Evolutionary conservation across 2,888 invertebrate genomes (phyloP), one percentile per base, ranked within the genome.

Genomic region (Pollenia labialis): DNA sequence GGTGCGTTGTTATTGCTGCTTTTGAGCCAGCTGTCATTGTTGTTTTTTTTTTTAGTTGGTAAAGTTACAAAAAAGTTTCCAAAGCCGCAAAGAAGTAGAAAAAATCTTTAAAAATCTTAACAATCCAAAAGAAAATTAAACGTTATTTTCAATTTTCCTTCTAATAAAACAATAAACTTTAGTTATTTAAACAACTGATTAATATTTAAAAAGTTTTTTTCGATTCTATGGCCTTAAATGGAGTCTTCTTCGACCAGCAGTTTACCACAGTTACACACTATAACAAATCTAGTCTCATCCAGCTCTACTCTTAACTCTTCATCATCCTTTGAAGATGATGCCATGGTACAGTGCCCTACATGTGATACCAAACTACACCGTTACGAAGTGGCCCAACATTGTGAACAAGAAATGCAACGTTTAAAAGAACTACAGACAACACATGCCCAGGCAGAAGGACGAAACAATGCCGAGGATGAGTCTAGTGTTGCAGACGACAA

Each of bases 331-430:
- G 69, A 84, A 23, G 74, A 81, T 62, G 90, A 91, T 42, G 89
- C 90, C 52, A 89, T 90, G 95, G n/a, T 97, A 95, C 92, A 88
- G 44, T 98, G 98, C 92, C 98, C 98, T 0, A 96, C 97, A 1
- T 98, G 98, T 92, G 97, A 98, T 87, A 95, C 97, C 85, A 97
- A 97, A 3, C 95, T 98, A 60, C 94, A 97, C 68, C 95, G 96
- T 2, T 96, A 96, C 1, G 98, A 98, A 92, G 94, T 98, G n/a
- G 97, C 97, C 89, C 94, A 96, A 42, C 98, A 98, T 93, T 95
- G 97, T 88, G 94, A 95, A 68, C 94, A 97, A 86, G 98, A 98
- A 94, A 94, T 98, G 88, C 96, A 97, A 87, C 95, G 96, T 89
- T 93, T 97, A 44, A 90, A 91, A 64, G 79, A 89, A 64, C 56